Evolutionary conservation across 2,888 invertebrate species (phyloP).

Genomic region (Iphiclides podalirius): DNA sequence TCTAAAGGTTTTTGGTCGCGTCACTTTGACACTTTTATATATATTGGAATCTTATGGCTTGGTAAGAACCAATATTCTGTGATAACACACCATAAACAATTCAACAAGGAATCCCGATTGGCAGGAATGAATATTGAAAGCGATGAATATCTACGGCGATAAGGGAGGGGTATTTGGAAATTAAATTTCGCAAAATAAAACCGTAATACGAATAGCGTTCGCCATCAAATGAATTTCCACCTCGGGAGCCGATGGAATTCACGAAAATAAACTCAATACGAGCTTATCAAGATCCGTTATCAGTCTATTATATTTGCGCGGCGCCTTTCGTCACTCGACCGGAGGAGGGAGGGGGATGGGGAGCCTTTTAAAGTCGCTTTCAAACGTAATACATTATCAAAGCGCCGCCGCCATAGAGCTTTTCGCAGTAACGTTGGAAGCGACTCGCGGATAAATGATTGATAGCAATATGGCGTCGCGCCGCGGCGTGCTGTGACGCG

Average conservation of each 20-base stretch:
- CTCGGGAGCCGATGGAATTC: constrained; percentile 39
- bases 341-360: constrained; percentile 46
- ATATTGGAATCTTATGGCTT: no score
- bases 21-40: no score
- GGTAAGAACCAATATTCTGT: no score
- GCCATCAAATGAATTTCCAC: constrained; percentile 33
- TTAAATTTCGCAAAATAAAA: constrained; percentile 25
- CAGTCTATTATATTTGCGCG: constrained; percentile 71
- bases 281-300: constrained; percentile 60
- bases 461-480: constrained; percentile 56
- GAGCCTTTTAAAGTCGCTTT: constrained; percentile 66
- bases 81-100: not conserved
- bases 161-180: constrained; percentile 16
- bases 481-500: constrained; percentile 56
- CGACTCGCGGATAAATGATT: constrained; percentile 72
- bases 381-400: constrained; percentile 74
- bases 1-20: no score
- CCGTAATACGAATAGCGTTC: constrained; percentile 27
- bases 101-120: not conserved
- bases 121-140: not conserved
- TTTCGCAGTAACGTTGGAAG: constrained; percentile 64
- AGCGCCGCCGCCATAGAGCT: constrained; percentile 69
- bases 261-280: constrained; percentile 56
- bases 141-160: no score
- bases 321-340: constrained; percentile 53